Evolutionary conservation across 53 echinoderm and acorn worm species (phyloP).

Genomic region (Stichopus horrens): DNA sequence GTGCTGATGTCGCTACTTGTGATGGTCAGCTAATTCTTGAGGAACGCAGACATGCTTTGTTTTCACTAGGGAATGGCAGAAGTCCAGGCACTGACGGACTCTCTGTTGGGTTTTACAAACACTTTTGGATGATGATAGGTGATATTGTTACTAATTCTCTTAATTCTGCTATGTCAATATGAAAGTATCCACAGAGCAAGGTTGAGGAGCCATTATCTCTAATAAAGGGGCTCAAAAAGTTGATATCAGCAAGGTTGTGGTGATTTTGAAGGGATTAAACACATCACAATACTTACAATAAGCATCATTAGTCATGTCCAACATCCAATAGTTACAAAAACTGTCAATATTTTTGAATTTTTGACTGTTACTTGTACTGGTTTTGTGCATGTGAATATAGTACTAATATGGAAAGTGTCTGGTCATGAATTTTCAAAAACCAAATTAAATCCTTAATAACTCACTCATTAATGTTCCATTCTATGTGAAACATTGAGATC

Average conservation of each 20-base stretch:
- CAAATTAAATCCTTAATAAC: too few species aligned
- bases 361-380: too few species aligned
- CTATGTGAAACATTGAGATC: too few species aligned
- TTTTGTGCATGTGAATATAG: too few species aligned
- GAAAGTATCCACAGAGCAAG: not conserved
- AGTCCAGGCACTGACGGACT: constrained; percentile 21
- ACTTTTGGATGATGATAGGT: constrained; percentile 16
- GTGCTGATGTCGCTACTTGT: constrained; percentile 11
- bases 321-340: too few species aligned
- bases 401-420: too few species aligned
- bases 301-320: too few species aligned
- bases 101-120: constrained; percentile 5
- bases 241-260: not conserved
- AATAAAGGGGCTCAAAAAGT: not conserved
- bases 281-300: too few species aligned
- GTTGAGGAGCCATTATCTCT: not conserved
- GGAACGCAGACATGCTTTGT: constrained; percentile 8
- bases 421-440: too few species aligned
- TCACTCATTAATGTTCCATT: too few species aligned
- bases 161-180: constrained; percentile 1
- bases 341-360: too few species aligned
- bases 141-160: constrained; percentile 24
- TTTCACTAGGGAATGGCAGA: constrained; percentile 21
- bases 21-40: not conserved
- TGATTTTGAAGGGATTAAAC: too few species aligned